Conservation (phyloP, 2,797 vertebrate species). For the Neomorphus geoffroyi region DNA sequence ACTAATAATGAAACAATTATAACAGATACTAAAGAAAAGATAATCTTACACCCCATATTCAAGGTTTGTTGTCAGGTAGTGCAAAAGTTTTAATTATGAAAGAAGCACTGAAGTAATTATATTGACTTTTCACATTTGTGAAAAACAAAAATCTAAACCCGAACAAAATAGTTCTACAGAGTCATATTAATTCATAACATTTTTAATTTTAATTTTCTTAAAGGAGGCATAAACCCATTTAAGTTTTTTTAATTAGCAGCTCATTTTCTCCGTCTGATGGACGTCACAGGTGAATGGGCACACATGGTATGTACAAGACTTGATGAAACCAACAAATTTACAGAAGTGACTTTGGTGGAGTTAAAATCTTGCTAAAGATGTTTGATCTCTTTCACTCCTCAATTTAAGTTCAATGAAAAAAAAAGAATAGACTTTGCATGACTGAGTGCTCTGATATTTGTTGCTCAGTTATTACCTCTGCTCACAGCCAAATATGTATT, state of each 20-base stretch:
- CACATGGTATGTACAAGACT: not conserved
- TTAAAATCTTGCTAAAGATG: not conserved
- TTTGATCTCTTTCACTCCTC: not conserved
- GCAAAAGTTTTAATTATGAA: not conserved
- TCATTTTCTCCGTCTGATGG: not conserved
- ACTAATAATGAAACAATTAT: not conserved
- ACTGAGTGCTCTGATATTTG: not conserved
- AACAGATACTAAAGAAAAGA: not conserved
- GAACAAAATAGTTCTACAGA: constrained; percentile 28
- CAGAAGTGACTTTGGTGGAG: not conserved
- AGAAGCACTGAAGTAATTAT: not conserved
- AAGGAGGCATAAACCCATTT: not conserved
- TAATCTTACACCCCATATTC: not conserved
- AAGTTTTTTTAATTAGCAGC: not conserved
- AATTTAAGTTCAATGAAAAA: not conserved
- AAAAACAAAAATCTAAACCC: constrained; percentile 4
- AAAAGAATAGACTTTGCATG: not conserved
- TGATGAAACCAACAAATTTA: not conserved
- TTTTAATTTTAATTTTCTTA: not conserved
- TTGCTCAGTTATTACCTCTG: not conserved
- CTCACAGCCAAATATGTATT: not conserved
- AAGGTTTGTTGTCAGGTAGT: not conserved
- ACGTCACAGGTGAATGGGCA: not conserved
- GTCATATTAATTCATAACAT: not conserved
- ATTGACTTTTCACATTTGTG: not conserved